Evolutionary conservation across 2,888 invertebrate genomes (phyloP).

Genomic region (Tachina fera): DNA sequence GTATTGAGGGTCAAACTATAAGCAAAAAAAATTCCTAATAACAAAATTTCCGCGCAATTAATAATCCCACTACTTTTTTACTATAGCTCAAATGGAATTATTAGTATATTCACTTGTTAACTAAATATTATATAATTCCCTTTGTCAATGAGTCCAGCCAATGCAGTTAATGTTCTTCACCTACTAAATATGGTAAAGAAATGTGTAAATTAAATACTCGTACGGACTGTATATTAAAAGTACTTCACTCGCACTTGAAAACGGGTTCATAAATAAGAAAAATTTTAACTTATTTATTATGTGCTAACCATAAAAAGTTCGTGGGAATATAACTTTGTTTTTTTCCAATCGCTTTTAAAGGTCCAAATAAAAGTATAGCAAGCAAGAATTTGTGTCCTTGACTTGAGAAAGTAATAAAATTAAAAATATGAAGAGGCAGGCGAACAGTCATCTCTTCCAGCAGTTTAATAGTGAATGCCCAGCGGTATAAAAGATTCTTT

Average conservation of each 20-base stretch:
- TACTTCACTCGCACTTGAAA: constrained; percentile 22
- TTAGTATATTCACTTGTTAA: background rate
- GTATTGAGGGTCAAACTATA: no score
- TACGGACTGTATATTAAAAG: background rate
- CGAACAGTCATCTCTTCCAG: constrained; percentile 28
- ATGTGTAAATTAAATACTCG: constrained; percentile 68
- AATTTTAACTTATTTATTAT: constrained; percentile 70
- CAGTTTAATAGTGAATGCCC: constrained; percentile 24
- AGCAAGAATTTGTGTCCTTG: constrained; percentile 69
- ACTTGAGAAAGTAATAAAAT: constrained; percentile 65
- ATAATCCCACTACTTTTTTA: no score
- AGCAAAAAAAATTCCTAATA: no score
- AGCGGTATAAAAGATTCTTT: background rate
- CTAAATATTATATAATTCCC: background rate
- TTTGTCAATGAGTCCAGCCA: background rate
- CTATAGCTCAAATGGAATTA: no score
- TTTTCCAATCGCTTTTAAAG: constrained; percentile 27
- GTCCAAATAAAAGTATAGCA: constrained; percentile 40
- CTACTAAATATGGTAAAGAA: constrained; percentile 69
- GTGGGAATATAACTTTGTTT: constrained; percentile 73
- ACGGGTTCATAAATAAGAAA: constrained; percentile 43
- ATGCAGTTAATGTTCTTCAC: constrained; percentile 43
- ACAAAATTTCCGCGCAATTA: no score
- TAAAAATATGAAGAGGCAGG: constrained; percentile 48
- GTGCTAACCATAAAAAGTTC: constrained; percentile 73